Evolutionary conservation across 2,113 vertebrate species (phyloP).

Genomic region (Rattus rattus): DNA sequence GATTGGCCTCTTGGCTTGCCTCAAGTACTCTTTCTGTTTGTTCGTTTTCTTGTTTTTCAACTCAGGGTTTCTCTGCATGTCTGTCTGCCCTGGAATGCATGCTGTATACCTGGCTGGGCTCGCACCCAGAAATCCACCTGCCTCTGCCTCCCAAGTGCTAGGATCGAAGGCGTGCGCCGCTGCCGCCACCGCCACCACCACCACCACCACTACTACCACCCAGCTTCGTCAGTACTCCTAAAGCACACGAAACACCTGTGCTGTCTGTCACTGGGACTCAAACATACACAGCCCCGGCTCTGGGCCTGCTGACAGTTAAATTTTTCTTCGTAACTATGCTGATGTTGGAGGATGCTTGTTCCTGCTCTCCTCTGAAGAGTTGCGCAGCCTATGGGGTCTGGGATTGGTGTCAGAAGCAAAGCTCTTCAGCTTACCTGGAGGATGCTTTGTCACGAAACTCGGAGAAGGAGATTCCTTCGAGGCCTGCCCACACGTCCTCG

Average conservation of each 20-base stretch:
- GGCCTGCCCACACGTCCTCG: constrained; percentile 88
- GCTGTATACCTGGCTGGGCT: background rate
- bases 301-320: background rate
- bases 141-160: background rate
- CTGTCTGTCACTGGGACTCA: accelerated
- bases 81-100: background rate
- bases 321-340: background rate
- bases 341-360: too few relatives aligned
- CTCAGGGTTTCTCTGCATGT: background rate
- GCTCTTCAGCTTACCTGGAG: background rate
- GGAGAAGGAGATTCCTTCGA: constrained; percentile 82
- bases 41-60: background rate
- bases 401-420: accelerated
- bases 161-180: background rate
- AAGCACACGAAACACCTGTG: background rate
- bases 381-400: background rate
- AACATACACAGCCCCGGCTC: accelerated
- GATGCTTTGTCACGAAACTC: background rate
- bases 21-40: background rate
- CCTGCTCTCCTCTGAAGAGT: background rate
- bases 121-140: background rate
- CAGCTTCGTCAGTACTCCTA: too few relatives aligned
- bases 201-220: too few relatives aligned
- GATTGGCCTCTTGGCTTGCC: background rate
- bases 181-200: too few relatives aligned